phyloP scores from a whole-genome alignment of 2,888 invertebrate species.

The Caradrina clavipalpis region DNA sequence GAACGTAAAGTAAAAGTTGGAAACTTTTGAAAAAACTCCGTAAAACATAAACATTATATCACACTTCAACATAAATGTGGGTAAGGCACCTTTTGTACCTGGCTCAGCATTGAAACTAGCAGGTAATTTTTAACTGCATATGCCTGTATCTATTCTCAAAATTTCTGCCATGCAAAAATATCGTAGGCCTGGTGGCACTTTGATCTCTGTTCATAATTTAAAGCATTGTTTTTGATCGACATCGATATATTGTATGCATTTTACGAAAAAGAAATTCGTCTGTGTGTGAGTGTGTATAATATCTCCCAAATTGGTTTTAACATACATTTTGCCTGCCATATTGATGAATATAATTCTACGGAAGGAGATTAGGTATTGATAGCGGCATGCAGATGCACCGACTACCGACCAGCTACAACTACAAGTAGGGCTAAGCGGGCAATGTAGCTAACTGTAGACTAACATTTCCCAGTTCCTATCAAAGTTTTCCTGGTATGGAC shows the following conservation, averaged over 20 bases:
- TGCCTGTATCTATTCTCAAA: background rate
- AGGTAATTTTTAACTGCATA: no score
- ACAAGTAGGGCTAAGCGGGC: slow-evolving; percentile 35
- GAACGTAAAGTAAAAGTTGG: no score
- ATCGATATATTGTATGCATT: background rate
- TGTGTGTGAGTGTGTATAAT: background rate
- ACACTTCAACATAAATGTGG: no score
- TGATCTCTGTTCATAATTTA: background rate
- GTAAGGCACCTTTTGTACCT: no score
- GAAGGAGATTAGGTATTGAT: background rate
- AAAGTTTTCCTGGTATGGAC: slow-evolving; percentile 57
- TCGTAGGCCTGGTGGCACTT: background rate
- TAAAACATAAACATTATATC: no score
- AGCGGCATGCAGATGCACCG: slow-evolving; percentile 19
- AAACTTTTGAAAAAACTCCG: no score
- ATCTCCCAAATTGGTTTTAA: background rate
- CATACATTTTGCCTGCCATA: background rate
- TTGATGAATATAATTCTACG: background rate
- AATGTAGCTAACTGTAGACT: slow-evolving; percentile 48
- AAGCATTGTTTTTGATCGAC: background rate
- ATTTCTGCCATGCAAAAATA: background rate
- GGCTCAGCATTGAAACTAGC: no score
- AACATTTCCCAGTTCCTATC: slow-evolving; percentile 57
- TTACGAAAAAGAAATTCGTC: background rate
- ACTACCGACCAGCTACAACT: slow-evolving; percentile 19